Evolutionary conservation across 2,113 vertebrate genomes (phyloP).

Genomic region (Sinocyclocheilus rhinocerous): DNA sequence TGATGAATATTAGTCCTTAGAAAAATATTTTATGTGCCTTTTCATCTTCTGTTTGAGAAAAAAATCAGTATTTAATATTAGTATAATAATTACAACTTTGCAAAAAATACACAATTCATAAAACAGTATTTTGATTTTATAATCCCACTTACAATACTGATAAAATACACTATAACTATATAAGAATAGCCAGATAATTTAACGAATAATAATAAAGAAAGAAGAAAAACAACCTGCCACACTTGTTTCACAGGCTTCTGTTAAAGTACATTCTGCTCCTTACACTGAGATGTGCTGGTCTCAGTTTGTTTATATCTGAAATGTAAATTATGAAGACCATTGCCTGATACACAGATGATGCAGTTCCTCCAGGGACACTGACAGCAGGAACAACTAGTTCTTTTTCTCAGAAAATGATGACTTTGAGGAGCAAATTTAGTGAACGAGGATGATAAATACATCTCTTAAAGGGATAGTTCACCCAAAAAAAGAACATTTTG

Average conservation of each 20-base stretch:
- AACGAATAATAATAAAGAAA: neutral
- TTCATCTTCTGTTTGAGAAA: too few species aligned
- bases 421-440: too few species aligned
- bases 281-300: neutral
- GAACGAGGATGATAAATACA: too few species aligned
- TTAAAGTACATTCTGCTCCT: neutral
- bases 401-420: too few species aligned
- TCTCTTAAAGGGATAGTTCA: too few species aligned
- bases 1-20: neutral
- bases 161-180: neutral
- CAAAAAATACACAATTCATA: neutral
- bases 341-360: neutral
- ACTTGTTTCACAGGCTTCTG: neutral
- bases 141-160: neutral
- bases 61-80: neutral
- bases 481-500: too few species aligned
- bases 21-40: neutral
- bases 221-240: neutral
- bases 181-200: neutral
- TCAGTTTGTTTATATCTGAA: constrained; percentile 22
- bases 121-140: neutral
- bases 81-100: too few species aligned
- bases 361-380: neutral
- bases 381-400: neutral
- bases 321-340: neutral